phyloP scores from a whole-genome alignment of 2,113 vertebrate genomes.

The Dissostichus mawsoni region DNA sequence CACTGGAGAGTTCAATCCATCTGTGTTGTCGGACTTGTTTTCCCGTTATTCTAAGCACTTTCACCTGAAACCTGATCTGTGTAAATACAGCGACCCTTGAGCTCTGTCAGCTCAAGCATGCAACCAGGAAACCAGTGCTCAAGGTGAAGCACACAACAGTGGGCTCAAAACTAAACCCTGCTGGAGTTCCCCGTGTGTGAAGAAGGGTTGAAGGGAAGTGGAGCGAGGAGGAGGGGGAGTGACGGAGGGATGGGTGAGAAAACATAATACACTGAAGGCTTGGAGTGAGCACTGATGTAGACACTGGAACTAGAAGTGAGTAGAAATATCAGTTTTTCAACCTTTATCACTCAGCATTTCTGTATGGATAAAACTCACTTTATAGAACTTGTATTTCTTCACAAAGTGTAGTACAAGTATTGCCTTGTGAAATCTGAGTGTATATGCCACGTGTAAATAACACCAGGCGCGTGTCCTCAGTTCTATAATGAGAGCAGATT shows the following conservation, averaged over 20 bases:
- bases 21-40: too few species aligned
- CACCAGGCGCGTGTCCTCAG: constrained; percentile 22
- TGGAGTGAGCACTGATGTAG: constrained; percentile 23
- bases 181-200: constrained; percentile 44
- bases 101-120: constrained; percentile 33
- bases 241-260: constrained; percentile 16
- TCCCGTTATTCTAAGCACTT: not conserved
- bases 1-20: not conserved
- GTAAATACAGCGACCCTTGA: not conserved
- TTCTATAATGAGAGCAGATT: constrained; percentile 50
- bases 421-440: constrained; percentile 8
- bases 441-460: constrained; percentile 19
- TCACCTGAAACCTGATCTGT: constrained; percentile 27
- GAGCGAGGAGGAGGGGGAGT: constrained; percentile 25
- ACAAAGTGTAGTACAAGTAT: not conserved
- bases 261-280: constrained; percentile 16
- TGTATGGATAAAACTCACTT: not conserved
- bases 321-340: constrained; percentile 15
- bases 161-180: constrained; percentile 1
- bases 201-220: constrained; percentile 4
- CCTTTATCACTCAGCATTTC: not conserved
- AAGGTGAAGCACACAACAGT: constrained; percentile 25
- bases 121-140: constrained; percentile 34
- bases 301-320: constrained; percentile 51
- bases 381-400: not conserved